Evolutionary conservation across 2,113 vertebrate species (phyloP).

Genomic region (Pedionomus torquatus): DNA sequence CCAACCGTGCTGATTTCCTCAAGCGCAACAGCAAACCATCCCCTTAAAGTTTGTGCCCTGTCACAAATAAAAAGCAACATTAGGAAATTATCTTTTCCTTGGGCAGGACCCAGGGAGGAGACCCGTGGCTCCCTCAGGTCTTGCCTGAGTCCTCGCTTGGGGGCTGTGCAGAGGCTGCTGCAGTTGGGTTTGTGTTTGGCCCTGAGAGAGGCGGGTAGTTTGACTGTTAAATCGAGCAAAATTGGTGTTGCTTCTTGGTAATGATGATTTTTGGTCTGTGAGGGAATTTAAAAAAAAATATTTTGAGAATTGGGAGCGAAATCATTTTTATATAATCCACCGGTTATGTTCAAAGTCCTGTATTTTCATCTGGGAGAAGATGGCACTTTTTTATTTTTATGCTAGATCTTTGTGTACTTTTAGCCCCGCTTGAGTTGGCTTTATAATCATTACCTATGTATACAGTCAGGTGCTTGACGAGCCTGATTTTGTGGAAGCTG

Average conservation of each 20-base stretch:
- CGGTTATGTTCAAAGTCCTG: neutral
- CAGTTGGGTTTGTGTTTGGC: neutral
- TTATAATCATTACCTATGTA: constrained; percentile 45
- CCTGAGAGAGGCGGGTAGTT: neutral
- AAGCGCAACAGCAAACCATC: neutral
- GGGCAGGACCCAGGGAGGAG: neutral
- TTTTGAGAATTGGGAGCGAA: neutral
- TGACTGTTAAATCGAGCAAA: neutral
- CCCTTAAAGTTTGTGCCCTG: neutral
- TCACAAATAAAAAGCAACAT: neutral
- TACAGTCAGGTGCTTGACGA: constrained; percentile 38
- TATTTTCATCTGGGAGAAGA: constrained; percentile 7
- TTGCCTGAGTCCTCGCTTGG: accelerated
- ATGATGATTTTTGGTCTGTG: neutral
- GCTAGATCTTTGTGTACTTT: constrained; percentile 35
- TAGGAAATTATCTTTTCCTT: neutral
- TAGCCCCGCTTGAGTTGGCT: constrained; percentile 42
- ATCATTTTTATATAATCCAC: neutral
- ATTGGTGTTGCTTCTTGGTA: neutral
- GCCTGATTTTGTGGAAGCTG: constrained; percentile 31
- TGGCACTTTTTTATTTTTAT: neutral
- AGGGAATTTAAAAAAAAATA: neutral
- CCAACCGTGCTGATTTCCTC: neutral
- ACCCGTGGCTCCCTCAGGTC: neutral
- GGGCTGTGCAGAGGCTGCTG: neutral